Conservation (phyloP, 2,797 vertebrate genomes). For the Pangasius mekongensis region DNA sequence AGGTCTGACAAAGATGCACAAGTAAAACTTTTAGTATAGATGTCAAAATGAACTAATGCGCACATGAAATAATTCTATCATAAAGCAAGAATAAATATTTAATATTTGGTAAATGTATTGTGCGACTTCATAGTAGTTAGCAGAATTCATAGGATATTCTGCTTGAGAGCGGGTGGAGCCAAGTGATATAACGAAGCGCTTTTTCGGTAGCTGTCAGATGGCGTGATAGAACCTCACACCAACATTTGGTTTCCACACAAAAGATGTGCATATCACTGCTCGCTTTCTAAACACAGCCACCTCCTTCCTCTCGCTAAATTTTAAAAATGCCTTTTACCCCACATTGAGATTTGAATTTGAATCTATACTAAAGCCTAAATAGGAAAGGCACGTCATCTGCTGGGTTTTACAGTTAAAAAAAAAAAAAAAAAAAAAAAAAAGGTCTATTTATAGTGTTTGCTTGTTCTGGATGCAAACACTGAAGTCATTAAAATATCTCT, state of each 20-base stretch:
- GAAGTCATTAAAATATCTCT: slow-evolving; percentile 32
- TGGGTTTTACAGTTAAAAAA: not conserved
- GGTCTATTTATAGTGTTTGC: not conserved
- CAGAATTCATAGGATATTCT: not conserved
- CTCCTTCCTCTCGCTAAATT: not conserved
- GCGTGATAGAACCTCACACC: not conserved
- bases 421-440: slow-evolving; percentile 25
- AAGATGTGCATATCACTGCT: not conserved
- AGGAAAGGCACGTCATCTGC: not conserved
- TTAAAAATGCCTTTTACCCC: not conserved
- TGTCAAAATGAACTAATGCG: not conserved
- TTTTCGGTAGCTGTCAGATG: not conserved
- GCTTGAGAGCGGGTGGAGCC: no score
- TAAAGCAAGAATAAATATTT: not conserved
- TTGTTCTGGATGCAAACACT: slow-evolving; percentile 31
- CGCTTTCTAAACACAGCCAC: not conserved
- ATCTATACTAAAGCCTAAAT: not conserved
- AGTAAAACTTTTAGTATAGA: slow-evolving; percentile 1
- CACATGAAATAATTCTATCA: not conserved
- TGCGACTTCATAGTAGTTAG: not conserved
- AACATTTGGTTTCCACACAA: not conserved
- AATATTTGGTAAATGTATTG: not conserved
- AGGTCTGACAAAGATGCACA: slow-evolving; percentile 36
- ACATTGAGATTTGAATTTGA: not conserved
- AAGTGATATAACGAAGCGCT: not conserved